Conservation (phyloP, 2,797 vertebrate species). For the Salarias fasciatus region DNA sequence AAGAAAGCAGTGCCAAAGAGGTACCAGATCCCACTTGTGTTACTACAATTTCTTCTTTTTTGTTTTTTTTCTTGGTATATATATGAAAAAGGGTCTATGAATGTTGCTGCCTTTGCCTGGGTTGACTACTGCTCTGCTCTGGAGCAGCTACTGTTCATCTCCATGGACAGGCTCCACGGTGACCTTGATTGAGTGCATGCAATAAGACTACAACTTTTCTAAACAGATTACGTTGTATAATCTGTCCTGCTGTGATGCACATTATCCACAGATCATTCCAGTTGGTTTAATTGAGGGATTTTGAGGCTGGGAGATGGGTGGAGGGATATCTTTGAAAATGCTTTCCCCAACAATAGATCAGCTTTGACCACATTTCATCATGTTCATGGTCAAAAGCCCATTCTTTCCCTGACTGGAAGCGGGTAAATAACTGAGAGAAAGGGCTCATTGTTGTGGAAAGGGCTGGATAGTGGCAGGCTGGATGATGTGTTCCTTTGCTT, state of each 20-base stretch:
- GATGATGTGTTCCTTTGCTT: constrained; percentile 83
- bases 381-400: constrained; percentile 75
- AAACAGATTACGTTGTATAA: constrained; percentile 35
- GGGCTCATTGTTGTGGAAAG: constrained; percentile 83
- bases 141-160: not conserved
- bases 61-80: too few species aligned
- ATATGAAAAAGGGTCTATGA: too few species aligned
- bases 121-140: not conserved
- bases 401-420: constrained; percentile 76
- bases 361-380: constrained; percentile 76
- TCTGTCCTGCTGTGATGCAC: constrained; percentile 40
- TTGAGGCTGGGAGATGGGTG: constrained; percentile 1
- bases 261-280: constrained; percentile 53
- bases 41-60: too few species aligned
- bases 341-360: constrained; percentile 74
- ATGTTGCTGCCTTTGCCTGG: not conserved
- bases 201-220: constrained; percentile 14
- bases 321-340: constrained; percentile 58
- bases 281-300: constrained; percentile 58
- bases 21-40: not conserved
- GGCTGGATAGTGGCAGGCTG: constrained; percentile 78
- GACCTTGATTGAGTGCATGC: constrained; percentile 21
- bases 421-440: constrained; percentile 81
- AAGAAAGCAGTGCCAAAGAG: not conserved
- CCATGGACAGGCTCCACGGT: constrained; percentile 5